Evolutionary conservation across 2,888 invertebrate genomes (phyloP).

Genomic region (Omphaloscelis lunosa): DNA sequence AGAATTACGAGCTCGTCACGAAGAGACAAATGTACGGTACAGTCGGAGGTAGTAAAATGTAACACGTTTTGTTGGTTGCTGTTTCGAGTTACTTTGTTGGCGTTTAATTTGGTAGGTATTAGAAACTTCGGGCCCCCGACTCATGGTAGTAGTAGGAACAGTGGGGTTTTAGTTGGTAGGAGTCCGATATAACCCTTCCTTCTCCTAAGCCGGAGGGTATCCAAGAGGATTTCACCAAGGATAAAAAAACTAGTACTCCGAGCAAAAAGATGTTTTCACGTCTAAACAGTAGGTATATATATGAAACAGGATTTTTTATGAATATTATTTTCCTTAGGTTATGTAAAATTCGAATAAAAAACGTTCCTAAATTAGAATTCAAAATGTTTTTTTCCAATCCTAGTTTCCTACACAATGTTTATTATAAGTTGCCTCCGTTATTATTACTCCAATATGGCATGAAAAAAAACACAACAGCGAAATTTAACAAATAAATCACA

Average conservation of each 20-base stretch:
- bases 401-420: neutral
- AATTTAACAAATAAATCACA: neutral
- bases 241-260: neutral
- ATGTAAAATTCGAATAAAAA: neutral
- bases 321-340: too few species aligned
- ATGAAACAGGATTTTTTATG: too few species aligned
- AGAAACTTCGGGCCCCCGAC: neutral
- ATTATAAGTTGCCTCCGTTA: neutral
- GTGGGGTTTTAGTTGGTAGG: neutral
- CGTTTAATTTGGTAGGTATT: neutral
- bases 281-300: too few species aligned
- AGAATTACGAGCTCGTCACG: slow-evolving; percentile 63
- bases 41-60: slow-evolving; percentile 40
- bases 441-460: neutral
- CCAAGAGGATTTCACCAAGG: neutral
- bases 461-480: neutral
- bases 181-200: neutral
- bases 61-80: neutral
- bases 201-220: neutral
- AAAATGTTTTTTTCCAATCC: neutral
- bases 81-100: slow-evolving; percentile 30
- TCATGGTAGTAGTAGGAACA: neutral
- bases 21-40: slow-evolving; percentile 50
- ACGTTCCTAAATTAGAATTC: neutral
- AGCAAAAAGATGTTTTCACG: too few species aligned